phyloP scores from a whole-genome alignment of 2,888 invertebrate genomes.

The Spisula subtruncata region DNA sequence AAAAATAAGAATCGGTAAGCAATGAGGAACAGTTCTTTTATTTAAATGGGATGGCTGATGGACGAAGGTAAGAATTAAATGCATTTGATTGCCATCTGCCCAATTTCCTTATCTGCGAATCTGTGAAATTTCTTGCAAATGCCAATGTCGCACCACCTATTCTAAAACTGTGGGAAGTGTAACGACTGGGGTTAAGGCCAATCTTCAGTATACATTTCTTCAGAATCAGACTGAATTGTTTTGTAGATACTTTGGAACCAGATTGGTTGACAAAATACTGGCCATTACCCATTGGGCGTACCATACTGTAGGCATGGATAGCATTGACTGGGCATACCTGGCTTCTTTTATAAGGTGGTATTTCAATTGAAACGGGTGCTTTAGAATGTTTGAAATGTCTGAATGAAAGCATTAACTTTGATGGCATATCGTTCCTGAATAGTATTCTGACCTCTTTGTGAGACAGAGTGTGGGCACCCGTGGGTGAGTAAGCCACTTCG shows the following conservation, averaged over 20 bases:
- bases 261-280: no score
- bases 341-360: background rate
- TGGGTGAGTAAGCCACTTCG: no score
- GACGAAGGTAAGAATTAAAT: background rate
- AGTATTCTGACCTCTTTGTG: no score
- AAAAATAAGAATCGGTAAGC: no score
- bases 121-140: constrained; percentile 4
- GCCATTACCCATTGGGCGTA: no score
- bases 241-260: no score
- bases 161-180: constrained; percentile 33
- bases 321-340: no score
- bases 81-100: background rate
- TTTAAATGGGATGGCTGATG: background rate
- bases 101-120: background rate
- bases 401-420: background rate
- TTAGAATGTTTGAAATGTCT: background rate
- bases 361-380: background rate
- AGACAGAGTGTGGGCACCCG: no score
- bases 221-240: no score
- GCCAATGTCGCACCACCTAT: constrained; percentile 29
- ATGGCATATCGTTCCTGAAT: background rate
- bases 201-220: background rate
- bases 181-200: background rate
- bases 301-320: no score
- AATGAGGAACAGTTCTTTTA: background rate